These are phyloP conservation scores for Synchiropus splendidus DNA, from an alignment of 2,113 vertebrate species.

Conservation along the genomic window DNA sequence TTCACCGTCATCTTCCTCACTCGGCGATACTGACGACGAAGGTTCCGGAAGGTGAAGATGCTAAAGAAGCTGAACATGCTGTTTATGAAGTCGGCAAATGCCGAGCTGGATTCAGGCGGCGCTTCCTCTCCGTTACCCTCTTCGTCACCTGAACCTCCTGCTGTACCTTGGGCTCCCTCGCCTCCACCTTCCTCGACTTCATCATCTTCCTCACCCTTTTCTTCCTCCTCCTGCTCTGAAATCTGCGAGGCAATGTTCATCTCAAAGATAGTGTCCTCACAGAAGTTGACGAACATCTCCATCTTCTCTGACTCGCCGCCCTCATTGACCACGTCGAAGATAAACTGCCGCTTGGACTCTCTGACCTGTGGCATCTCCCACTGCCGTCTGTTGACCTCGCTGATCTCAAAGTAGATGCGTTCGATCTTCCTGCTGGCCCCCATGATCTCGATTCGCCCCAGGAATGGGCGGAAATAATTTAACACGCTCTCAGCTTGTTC, in stretches of 20 bases:
- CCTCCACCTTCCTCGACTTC: slow-evolving; percentile 44
- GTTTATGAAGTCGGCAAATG: slow-evolving; percentile 64
- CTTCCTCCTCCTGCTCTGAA: slow-evolving; percentile 80
- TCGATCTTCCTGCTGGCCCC: slow-evolving; percentile 87
- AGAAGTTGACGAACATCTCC: slow-evolving; percentile 97
- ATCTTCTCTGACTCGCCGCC: slow-evolving; percentile 93
- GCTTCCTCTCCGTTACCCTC: slow-evolving; percentile 53
- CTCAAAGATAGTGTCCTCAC: slow-evolving; percentile 98
- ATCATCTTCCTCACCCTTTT: slow-evolving; percentile 67
- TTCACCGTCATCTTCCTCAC: slow-evolving; percentile 74
- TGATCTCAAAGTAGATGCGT: slow-evolving; percentile 95
- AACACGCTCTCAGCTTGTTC: slow-evolving; percentile 82
- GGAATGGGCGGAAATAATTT: slow-evolving; percentile 87
- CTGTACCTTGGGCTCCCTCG: slow-evolving; percentile 26
- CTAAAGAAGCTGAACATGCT: slow-evolving; percentile 60
- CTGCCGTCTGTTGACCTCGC: slow-evolving; percentile 85
- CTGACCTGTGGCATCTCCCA: slow-evolving; percentile 97
- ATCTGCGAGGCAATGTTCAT: slow-evolving; percentile 95
- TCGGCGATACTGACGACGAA: slow-evolving; percentile 69
- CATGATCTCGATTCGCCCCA: slow-evolving; percentile 95
- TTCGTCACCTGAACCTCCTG: slow-evolving; percentile 51
- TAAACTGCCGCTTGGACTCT: slow-evolving; percentile 92
- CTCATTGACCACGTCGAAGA: slow-evolving; percentile 96
- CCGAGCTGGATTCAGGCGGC: slow-evolving; percentile 57
- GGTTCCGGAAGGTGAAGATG: slow-evolving; percentile 77